phyloP scores from a whole-genome alignment of 2,113 vertebrate genomes.

The Oreocharis arfaki region DNA sequence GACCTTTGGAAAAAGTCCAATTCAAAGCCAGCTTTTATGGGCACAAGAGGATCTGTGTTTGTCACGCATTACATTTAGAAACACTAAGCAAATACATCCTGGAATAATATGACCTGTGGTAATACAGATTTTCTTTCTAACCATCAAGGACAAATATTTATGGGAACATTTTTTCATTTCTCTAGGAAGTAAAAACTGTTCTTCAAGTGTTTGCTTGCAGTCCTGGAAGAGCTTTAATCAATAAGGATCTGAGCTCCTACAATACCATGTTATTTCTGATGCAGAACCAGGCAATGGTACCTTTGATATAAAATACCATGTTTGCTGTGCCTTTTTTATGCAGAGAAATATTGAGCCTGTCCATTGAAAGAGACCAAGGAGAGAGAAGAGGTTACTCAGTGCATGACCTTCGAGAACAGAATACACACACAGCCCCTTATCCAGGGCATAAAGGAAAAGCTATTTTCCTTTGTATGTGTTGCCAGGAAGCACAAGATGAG shows the following conservation, averaged over 20 bases:
- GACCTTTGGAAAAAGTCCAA: neutral
- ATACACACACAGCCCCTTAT: accelerated
- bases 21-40: neutral
- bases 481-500: neutral
- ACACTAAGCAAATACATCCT: neutral
- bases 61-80: neutral
- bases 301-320: neutral
- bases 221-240: neutral
- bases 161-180: neutral
- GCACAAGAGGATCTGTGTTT: neutral
- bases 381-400: neutral
- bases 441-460: neutral
- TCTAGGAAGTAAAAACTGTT: neutral
- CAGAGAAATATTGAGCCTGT: neutral
- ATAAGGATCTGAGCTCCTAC: neutral
- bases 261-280: neutral
- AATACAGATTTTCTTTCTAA: neutral
- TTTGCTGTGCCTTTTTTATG: neutral
- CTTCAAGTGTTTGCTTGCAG: neutral
- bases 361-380: neutral
- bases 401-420: neutral
- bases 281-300: neutral
- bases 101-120: neutral
- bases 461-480: neutral
- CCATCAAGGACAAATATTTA: neutral